Conservation (phyloP, 2,797 vertebrate genomes). For the Xenops minutus region DNA sequence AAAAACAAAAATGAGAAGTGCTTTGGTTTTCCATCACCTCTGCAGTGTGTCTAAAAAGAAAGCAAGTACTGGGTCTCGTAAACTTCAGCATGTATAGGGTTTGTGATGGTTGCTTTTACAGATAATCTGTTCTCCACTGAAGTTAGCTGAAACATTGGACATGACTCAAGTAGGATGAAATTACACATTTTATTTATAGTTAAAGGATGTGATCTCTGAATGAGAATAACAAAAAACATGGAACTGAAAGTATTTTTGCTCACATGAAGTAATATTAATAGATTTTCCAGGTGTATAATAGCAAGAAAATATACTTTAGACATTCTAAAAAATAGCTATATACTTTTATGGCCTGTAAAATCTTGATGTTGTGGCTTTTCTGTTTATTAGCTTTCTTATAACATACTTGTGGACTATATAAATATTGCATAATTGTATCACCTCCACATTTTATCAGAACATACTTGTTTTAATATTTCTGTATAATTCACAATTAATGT, state of each 20-base stretch:
- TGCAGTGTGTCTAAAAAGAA: background rate
- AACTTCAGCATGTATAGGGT: background rate
- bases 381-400: background rate
- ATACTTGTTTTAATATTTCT: background rate
- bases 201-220: background rate
- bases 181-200: background rate
- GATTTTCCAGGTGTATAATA: background rate
- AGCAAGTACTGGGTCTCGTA: background rate
- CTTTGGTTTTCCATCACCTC: background rate
- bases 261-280: background rate
- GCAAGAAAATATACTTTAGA: background rate
- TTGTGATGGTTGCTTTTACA: background rate
- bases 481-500: background rate
- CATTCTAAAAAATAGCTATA: background rate
- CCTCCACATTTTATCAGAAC: background rate
- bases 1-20: background rate
- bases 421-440: background rate
- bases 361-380: background rate
- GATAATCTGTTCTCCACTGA: background rate
- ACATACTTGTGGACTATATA: background rate
- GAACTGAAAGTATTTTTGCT: background rate
- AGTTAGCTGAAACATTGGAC: background rate
- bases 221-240: background rate
- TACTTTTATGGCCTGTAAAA: background rate
- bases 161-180: background rate